Percentiles rank a stretch among this genome's conserved stretches.
Evolutionary conservation across 1,140 invertebrate genomes (phyloP).

Genomic region (Papilio xuthus): DNA sequence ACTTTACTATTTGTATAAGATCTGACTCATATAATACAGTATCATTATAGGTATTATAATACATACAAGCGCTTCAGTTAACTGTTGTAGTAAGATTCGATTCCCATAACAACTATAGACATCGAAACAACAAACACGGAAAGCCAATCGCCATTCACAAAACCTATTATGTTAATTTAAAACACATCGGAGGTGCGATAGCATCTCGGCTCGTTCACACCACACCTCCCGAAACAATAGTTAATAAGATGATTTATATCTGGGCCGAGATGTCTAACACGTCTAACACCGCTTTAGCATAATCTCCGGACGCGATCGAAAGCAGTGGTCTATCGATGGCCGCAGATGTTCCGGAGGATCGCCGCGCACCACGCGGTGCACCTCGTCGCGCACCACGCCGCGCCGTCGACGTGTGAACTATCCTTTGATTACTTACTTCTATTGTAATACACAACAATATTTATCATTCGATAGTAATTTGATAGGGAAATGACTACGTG

Average conservation of each 20-base stretch:
- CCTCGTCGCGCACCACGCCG: slow-evolving; percentile 45
- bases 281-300: slow-evolving; percentile 79
- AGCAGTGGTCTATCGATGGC: slow-evolving; percentile 68
- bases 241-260: slow-evolving; percentile 81
- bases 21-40: neutral
- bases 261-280: slow-evolving; percentile 74
- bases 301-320: slow-evolving; percentile 71
- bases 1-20: neutral
- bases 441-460: slow-evolving; percentile 12
- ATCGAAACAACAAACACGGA: slow-evolving; percentile 75
- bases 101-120: slow-evolving; percentile 48
- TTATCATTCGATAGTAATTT: neutral
- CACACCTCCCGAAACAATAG: slow-evolving; percentile 81
- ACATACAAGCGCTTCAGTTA: neutral
- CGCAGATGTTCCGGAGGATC: slow-evolving; percentile 65
- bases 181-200: slow-evolving; percentile 77
- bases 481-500: neutral
- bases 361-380: slow-evolving; percentile 41
- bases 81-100: slow-evolving; percentile 25
- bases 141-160: slow-evolving; percentile 78
- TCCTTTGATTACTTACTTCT: slow-evolving; percentile 27
- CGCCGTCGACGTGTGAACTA: slow-evolving; percentile 42
- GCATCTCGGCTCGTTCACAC: slow-evolving; percentile 76
- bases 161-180: slow-evolving; percentile 82
- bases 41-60: neutral